Conservation (phyloP, 2,113 vertebrate species). For the Pachypanchax playfairii region DNA sequence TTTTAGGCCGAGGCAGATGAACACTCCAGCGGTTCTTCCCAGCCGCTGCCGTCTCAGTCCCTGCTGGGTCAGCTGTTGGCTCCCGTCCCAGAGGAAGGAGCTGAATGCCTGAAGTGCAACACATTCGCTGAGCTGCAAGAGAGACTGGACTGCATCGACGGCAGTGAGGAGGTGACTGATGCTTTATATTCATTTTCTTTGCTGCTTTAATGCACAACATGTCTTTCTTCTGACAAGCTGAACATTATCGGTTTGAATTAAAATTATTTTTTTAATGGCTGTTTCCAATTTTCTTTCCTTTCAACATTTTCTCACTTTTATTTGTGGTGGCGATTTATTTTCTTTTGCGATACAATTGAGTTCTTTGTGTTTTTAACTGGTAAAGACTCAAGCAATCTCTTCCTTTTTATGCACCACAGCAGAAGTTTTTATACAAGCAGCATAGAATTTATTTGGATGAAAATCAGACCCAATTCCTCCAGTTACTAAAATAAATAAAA, state of each 20-base stretch:
- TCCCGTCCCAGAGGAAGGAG: slow-evolving; percentile 80
- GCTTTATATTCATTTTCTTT: neutral
- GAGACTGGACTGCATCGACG: slow-evolving; percentile 94
- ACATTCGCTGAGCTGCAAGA: slow-evolving; percentile 98
- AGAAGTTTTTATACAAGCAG: neutral
- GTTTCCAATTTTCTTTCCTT: slow-evolving; percentile 10
- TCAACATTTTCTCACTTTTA: slow-evolving; percentile 7
- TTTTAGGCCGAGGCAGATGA: slow-evolving; percentile 57
- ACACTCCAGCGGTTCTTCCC: slow-evolving; percentile 35
- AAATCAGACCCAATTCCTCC: neutral
- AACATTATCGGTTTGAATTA: slow-evolving; percentile 2
- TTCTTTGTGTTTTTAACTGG: neutral
- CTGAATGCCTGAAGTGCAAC: slow-evolving; percentile 94
- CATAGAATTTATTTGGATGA: neutral
- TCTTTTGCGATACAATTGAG: neutral
- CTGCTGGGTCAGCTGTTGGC: slow-evolving; percentile 72
- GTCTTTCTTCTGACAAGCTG: neutral
- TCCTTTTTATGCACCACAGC: neutral
- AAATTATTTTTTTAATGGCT: neutral
- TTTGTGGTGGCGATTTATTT: slow-evolving; percentile 16
- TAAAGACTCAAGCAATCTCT: slow-evolving; percentile 3
- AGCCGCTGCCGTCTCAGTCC: slow-evolving; percentile 54
- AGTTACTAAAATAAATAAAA: neutral
- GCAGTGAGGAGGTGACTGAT: slow-evolving; percentile 87
- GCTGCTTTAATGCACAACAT: slow-evolving; percentile 2